Evolutionary conservation across 2,888 invertebrate species (phyloP), one percentile per base, ranked within the genome.

Genomic region (Spisula solida): DNA sequence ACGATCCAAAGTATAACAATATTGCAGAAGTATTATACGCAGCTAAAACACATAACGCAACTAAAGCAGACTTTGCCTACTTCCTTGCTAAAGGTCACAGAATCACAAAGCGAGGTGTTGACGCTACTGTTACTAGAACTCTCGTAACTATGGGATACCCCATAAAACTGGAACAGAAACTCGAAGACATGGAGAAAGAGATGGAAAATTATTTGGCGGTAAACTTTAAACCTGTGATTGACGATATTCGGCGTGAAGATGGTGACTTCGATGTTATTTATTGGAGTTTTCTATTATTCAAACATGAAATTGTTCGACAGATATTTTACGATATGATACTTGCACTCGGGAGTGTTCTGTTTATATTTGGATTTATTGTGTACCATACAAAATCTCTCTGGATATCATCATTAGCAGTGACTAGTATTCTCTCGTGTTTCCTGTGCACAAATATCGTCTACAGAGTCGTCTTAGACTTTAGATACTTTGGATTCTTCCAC

Each of bases 401-500:
- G 90, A 90, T 95, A 70, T 94, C 95, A 0, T 56, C 89, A 4
- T 89, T 92, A n/a, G 94, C 93, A 12, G 89, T 95, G 1, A 75
- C 93, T 51, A 94, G 94, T 85, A 94, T 95, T 34, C 51, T 94
- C 16, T 86, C 93, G 34, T 94, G 95, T 88, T 95, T 95, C 85
- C 56, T 94, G 20, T 92, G 93, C 34, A 88, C 95, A 29, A 95
- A 95, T 83, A 89, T 95, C 41, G 92, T 95, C 60, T 94, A 95
- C 83, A 87, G 94, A 48, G 88, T 93, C 2, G 88, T 95, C 1
- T 81, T 94, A 8, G 94, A 92, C 66, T 94, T 90, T 56, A 87
- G 91, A 70, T 95, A 94, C 80, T 94, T 95, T 70, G 95, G 94
- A 34, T 93, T 92, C 85, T 95, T 95, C 79, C 94, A 94, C 81